Base-by-base conservation (phyloP, 2,888 invertebrate genomes). In the Amblyjoppa proteus region DNA sequence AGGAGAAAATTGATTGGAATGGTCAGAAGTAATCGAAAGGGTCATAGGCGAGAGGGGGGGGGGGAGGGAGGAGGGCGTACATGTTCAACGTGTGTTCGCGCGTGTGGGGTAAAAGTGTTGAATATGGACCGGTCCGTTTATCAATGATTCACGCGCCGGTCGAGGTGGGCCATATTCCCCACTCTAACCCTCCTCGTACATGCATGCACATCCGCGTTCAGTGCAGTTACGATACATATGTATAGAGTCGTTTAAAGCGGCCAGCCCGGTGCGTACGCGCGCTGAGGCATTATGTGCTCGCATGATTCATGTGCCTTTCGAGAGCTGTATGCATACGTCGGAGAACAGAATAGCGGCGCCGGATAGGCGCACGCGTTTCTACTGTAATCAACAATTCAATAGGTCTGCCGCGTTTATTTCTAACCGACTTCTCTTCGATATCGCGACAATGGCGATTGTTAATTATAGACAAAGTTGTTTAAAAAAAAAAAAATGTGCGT, bases 1-100 rank as follows among this genome's bases (percentile, higher is more conserved):
- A 51, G 70, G 76, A 75, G 82, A 80, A 73, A 85, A 82, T 82
- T 80, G 82, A 85, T 85, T 77, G 85, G 82, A 82, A 85, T 76
- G 78, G 79, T 80, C 49, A 13, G 69, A 45, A 28, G 38, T 31
- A 41, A 64, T 76, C 66, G 41, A 56, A 64, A 58, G 61, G 70
- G 56, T 73, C 74, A 71, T 78, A 49, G 61, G 56, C 61, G 61
- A 69, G 45, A 73, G 64, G 61, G 11, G 20, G 20, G 20, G 20
- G 20, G 20, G 20, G 20, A n/a, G n/a, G n/a, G n/a, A n/a, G n/a
- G n/a, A n/a, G 20, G 51, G 53, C 56, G 61, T 9, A 11, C 51
- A 41, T n/a, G 64, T 16, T 16, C 31, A 2, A 11, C 28, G 61
- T 49, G 41, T 20, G 13, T 13, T 11, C 13, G 28, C 31, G 16